Percentiles rank a stretch among this genome's conserved stretches.
Evolutionary conservation across 2,113 vertebrate genomes (phyloP).

Genomic region (Alectura lathami): DNA sequence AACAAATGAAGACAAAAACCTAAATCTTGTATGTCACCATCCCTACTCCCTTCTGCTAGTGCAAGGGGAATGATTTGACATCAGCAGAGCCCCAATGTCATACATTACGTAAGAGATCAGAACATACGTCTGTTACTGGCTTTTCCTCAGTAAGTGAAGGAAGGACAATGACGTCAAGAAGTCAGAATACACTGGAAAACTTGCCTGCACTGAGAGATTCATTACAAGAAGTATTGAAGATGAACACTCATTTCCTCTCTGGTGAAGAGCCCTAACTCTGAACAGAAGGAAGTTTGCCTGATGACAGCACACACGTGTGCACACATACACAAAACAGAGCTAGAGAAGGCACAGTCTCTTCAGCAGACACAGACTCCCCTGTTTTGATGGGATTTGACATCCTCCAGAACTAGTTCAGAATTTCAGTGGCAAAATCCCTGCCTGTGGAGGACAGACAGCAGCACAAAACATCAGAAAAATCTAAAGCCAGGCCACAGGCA

Average conservation of each 20-base stretch:
- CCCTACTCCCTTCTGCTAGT: not conserved
- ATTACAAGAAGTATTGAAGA: not conserved
- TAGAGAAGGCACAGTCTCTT: not conserved
- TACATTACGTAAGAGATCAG: not conserved
- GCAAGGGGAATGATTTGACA: not conserved
- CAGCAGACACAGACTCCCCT: not conserved
- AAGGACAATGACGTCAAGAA: not conserved
- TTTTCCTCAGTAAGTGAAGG: not conserved
- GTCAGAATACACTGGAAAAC: not conserved
- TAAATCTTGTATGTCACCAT: not conserved
- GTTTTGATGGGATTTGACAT: not conserved
- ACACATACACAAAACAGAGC: fast-evolving
- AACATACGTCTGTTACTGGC: fast-evolving
- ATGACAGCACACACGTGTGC: not conserved
- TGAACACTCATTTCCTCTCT: not conserved
- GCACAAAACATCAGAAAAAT: not conserved
- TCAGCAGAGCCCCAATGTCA: not conserved
- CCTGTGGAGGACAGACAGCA: not conserved
- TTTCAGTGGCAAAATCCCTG: not conserved
- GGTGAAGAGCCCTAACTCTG: not conserved
- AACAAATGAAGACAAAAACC: not conserved
- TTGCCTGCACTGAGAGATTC: fast-evolving
- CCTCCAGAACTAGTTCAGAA: not conserved
- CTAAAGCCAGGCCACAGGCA: not conserved
- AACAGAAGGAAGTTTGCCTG: not conserved